Evolutionary conservation across 2,888 invertebrate genomes (phyloP).

Genomic region (Lordiphosa fenestrarum): DNA sequence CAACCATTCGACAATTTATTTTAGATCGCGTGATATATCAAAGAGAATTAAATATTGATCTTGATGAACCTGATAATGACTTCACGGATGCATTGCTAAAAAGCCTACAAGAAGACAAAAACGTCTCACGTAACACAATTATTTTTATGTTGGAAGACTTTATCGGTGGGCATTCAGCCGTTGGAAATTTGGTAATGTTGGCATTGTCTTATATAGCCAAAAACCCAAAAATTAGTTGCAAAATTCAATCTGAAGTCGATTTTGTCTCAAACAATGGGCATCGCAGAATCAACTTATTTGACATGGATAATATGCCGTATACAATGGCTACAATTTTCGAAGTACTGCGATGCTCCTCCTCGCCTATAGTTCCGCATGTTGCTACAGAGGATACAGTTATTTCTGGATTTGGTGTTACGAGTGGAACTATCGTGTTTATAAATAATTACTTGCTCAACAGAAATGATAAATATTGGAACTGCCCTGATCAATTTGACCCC

Average conservation of each 20-base stretch:
- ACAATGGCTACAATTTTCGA: constrained; percentile 91
- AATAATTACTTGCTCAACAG: constrained; percentile 91
- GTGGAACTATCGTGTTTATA: constrained; percentile 90
- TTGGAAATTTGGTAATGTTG: constrained; percentile 91
- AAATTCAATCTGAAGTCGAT: constrained; percentile 87
- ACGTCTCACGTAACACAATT: constrained; percentile 88
- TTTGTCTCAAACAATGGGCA: constrained; percentile 81
- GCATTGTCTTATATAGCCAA: constrained; percentile 86
- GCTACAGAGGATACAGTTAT: constrained; percentile 88
- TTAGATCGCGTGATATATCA: constrained; percentile 85
- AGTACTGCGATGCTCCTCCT: constrained; percentile 89
- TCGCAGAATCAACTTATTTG: constrained; percentile 84
- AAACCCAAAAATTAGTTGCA: constrained; percentile 84
- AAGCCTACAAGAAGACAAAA: constrained; percentile 84
- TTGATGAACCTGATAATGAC: constrained; percentile 85
- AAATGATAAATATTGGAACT: constrained; percentile 86
- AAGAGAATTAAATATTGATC: constrained; percentile 79
- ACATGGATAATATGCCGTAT: constrained; percentile 87
- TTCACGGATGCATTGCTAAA: constrained; percentile 90
- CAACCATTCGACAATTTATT: constrained; percentile 87
- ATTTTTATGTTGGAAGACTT: constrained; percentile 93
- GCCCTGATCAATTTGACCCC: constrained; percentile 87
- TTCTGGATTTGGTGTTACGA: constrained; percentile 86
- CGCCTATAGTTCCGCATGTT: constrained; percentile 94
- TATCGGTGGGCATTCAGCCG: constrained; percentile 92